phyloP scores from a whole-genome alignment of 2,113 vertebrate genomes.

The Emydura subglobosa region DNA sequence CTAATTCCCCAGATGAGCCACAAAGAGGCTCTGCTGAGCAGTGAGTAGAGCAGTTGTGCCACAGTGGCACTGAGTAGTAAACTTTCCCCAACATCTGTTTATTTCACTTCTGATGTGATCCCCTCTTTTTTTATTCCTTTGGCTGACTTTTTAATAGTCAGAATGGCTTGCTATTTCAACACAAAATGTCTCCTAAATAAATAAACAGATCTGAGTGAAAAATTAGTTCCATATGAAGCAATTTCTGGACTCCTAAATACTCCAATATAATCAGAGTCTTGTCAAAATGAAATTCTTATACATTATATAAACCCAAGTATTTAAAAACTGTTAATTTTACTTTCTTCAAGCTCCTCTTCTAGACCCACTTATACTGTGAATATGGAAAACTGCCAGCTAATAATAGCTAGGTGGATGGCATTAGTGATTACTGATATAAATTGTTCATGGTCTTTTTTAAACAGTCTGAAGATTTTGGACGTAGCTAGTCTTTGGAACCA shows the following conservation, averaged over 20 bases:
- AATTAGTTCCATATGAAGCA: neutral
- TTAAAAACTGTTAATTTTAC: neutral
- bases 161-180: neutral
- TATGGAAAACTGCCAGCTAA: neutral
- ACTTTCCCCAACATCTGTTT: neutral
- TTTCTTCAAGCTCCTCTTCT: neutral
- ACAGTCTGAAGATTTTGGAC: neutral
- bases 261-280: neutral
- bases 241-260: neutral
- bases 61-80: neutral
- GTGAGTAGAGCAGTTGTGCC: neutral
- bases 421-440: neutral
- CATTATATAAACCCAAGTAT: neutral
- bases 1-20: neutral
- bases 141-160: conserved; percentile 6
- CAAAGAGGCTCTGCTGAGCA: neutral
- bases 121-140: neutral
- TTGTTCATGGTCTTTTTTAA: neutral
- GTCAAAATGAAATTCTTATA: neutral
- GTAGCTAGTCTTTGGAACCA: neutral
- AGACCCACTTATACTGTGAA: neutral
- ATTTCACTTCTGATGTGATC: neutral
- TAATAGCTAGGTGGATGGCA: neutral
- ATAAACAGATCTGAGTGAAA: neutral
- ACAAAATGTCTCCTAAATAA: neutral